phyloP scores from a whole-genome alignment of 2,797 vertebrate species.

The Typhlichthys subterraneus region DNA sequence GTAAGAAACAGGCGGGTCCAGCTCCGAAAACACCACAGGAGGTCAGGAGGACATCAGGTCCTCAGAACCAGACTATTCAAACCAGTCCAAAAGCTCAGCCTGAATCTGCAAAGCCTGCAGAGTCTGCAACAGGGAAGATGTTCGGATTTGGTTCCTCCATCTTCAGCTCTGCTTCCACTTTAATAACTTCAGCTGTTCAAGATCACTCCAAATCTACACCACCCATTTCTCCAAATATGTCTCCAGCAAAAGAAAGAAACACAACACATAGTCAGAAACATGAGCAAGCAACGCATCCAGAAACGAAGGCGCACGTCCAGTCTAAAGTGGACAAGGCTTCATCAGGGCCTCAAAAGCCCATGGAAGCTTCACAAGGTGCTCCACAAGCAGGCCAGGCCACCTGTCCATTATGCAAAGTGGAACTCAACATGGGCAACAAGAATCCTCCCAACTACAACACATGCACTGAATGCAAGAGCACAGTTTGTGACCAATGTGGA shows the following conservation, averaged over 20 bases:
- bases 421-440: constrained; percentile 82
- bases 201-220: constrained; percentile 62
- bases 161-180: constrained; percentile 91
- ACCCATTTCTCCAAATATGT: constrained; percentile 74
- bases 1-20: constrained; percentile 46
- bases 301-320: constrained; percentile 45
- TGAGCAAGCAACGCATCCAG: constrained; percentile 65
- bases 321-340: constrained; percentile 51
- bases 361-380: constrained; percentile 37
- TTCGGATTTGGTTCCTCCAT: constrained; percentile 84
- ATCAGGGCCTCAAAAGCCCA: constrained; percentile 32
- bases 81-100: constrained; percentile 49
- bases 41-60: constrained; percentile 57
- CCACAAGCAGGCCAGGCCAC: constrained; percentile 42
- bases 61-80: constrained; percentile 44
- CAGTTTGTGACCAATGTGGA: constrained; percentile 94
- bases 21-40: constrained; percentile 63
- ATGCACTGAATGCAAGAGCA: constrained; percentile 90
- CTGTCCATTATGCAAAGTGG: constrained; percentile 91
- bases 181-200: constrained; percentile 87
- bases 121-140: constrained; percentile 64
- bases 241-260: constrained; percentile 68
- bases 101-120: constrained; percentile 5
- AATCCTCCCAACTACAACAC: constrained; percentile 86
- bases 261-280: constrained; percentile 36